Conservation (phyloP, 2,113 vertebrate genomes). For the Stictonetta naevosa region DNA sequence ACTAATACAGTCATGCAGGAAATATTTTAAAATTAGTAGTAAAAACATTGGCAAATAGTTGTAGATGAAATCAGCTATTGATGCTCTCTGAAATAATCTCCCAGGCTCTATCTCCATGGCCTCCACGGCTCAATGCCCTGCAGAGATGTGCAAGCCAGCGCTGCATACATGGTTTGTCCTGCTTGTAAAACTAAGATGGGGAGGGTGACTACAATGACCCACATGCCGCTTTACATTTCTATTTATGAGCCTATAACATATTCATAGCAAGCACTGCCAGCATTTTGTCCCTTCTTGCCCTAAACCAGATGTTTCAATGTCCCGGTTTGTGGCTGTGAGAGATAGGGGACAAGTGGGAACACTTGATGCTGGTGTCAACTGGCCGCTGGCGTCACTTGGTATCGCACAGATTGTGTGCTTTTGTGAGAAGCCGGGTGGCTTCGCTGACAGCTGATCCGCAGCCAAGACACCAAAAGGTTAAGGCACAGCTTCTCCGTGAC, state of each 20-base stretch:
- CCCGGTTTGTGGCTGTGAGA: background rate
- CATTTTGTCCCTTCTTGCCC: background rate
- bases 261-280: background rate
- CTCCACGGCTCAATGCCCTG: background rate
- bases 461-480: conserved; percentile 47
- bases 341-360: background rate
- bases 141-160: background rate
- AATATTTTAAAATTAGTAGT: background rate
- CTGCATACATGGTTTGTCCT: background rate
- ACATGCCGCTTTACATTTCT: background rate
- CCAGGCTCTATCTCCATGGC: background rate
- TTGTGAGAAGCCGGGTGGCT: background rate
- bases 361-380: background rate
- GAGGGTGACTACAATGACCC: background rate
- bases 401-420: background rate
- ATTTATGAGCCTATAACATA: conserved; percentile 29
- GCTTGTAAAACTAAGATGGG: background rate
- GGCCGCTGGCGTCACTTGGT: background rate
- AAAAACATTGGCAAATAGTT: background rate
- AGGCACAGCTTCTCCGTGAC: background rate
- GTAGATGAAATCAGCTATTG: background rate
- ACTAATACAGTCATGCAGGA: background rate
- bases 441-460: background rate
- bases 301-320: background rate
- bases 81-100: background rate